Evolutionary conservation across 1,140 invertebrate species (phyloP), one percentile per base, ranked within the genome.

Genomic region (Leptinotarsa undecemlineata): DNA sequence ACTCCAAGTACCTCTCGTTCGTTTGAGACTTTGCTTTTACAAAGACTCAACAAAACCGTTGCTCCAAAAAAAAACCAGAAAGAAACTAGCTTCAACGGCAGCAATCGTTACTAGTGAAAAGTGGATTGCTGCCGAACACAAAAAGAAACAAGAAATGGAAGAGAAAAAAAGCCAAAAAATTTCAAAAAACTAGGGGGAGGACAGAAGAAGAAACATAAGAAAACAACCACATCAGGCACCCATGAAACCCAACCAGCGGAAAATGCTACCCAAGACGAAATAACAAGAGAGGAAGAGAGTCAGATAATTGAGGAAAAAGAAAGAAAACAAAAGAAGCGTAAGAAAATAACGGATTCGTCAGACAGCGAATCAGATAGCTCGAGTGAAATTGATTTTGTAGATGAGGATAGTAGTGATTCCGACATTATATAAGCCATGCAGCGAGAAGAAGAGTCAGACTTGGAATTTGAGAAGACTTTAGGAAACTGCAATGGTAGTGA

Each of bases 11-110:
- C 6, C 51, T 57, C 51, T 14, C 51, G 6, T 57, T 57, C 51
- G 51, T 57, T 57, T 57, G 51, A 57, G 17, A 57, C 6, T 4
- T 57, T 57, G 17, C 51, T n/a, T 57, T 3, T 57, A 57, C 51
- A 57, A 57, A 57, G 15, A 57, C 51, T 57, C n/a, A 57, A 57
- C 51, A 57, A 57, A 57, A 57, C 51, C 51, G 51, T 57, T 57
- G 15, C 15, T 57, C 51, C 51, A 57, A 57, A 57, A 51, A 57
- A 57, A n/a, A 57, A 57, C 14, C 51, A 57, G 51, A 57, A 14
- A 57, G n/a, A 57, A 57, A 57, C 51, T 57, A 57, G 51, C 51
- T 57, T 14, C 51, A 17, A 57, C 51, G 11, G 51, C 51, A 57
- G 15, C 51, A 57, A 17, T 57, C 15, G 51, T 57, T 57, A 57